phyloP scores from a whole-genome alignment of 2,113 vertebrate species.

The Terrapene triunguis region DNA sequence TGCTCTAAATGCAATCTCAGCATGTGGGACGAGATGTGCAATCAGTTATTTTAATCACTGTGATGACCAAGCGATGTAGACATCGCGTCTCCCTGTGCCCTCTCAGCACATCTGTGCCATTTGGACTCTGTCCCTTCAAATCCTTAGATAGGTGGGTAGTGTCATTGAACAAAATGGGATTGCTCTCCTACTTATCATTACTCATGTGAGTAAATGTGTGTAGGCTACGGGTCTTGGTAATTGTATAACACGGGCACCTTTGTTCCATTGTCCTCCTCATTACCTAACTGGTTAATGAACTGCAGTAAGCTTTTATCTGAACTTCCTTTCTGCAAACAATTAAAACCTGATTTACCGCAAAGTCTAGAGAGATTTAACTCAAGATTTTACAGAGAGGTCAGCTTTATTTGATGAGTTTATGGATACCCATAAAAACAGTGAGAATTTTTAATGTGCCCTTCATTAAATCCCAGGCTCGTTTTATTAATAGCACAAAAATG shows the following conservation, averaged over 20 bases:
- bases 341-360: background rate
- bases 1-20: background rate
- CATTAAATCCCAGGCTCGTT: background rate
- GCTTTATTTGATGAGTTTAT: background rate
- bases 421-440: background rate
- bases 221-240: rapidly evolving
- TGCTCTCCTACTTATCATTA: background rate
- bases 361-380: background rate
- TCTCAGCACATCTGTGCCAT: background rate
- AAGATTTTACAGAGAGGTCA: background rate
- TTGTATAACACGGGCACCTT: background rate
- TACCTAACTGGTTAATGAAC: background rate
- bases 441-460: background rate
- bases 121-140: rapidly evolving
- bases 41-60: background rate
- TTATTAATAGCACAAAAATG: background rate
- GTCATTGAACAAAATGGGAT: background rate
- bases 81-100: background rate
- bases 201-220: background rate
- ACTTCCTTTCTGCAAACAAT: background rate
- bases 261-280: background rate
- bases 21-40: background rate
- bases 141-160: background rate
- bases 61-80: background rate
- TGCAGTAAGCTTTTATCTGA: background rate